These are phyloP conservation scores for Paralvinella palmiformis DNA, from an alignment of 1,140 invertebrate species.

Conservation along the genomic window DNA sequence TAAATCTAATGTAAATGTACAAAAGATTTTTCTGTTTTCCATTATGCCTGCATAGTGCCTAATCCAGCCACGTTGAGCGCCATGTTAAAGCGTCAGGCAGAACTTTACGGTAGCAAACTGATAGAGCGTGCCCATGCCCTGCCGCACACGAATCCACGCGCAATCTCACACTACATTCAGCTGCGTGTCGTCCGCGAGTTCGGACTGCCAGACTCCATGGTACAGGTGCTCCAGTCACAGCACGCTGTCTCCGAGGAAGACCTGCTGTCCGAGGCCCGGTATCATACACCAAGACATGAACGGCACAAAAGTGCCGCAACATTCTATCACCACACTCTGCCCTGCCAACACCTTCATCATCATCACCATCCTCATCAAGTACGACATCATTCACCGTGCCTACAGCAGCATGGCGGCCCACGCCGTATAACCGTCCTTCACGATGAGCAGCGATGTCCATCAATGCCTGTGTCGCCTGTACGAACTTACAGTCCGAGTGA, in stretches of 20 bases:
- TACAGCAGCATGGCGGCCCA: neutral
- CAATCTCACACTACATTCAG: slow-evolving; percentile 72
- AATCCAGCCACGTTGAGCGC: slow-evolving; percentile 64
- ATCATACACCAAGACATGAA: neutral
- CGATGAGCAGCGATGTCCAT: no score
- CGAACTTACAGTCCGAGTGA: neutral
- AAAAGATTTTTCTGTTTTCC: neutral
- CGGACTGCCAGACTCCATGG: slow-evolving; percentile 84
- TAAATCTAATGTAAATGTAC: no score
- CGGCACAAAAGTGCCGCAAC: neutral
- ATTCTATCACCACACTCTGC: neutral
- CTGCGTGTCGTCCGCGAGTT: slow-evolving; percentile 87
- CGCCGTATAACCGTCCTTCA: no score
- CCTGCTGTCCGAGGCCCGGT: neutral
- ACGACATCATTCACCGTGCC: neutral
- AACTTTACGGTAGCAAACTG: slow-evolving; percentile 71
- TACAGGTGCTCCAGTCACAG: slow-evolving; percentile 63
- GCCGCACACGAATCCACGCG: slow-evolving; percentile 67
- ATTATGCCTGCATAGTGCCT: slow-evolving; percentile 57
- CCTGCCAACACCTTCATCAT: neutral
- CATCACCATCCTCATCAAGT: neutral
- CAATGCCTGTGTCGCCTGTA: neutral
- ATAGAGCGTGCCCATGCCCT: slow-evolving; percentile 70
- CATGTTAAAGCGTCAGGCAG: slow-evolving; percentile 80
- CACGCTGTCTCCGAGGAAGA: no score